Evolutionary conservation across 1,140 invertebrate species (phyloP).

Genomic region (Ceratina australensis): DNA sequence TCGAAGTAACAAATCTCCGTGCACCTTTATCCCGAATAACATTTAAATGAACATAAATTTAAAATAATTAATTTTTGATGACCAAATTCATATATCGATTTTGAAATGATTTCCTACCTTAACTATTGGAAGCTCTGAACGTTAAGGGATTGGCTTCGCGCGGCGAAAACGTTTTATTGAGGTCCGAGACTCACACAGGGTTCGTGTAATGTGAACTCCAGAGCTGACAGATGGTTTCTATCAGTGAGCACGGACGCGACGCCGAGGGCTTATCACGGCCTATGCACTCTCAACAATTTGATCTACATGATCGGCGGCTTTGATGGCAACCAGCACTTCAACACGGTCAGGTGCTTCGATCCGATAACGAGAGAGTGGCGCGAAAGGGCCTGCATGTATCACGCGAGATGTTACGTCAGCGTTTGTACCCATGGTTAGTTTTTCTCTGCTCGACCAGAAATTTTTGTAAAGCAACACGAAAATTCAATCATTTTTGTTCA

Average conservation of each 20-base stretch:
- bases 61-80: no score
- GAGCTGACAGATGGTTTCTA: slow-evolving; percentile 84
- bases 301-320: slow-evolving; percentile 90
- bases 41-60: no score
- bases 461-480: no score
- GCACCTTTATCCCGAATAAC: no score
- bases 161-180: background rate
- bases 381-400: slow-evolving; percentile 87
- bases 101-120: no score
- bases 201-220: slow-evolving; percentile 58
- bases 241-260: slow-evolving; percentile 82
- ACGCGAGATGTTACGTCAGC: slow-evolving; percentile 88
- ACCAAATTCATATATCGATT: no score
- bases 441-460: background rate
- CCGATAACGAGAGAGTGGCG: slow-evolving; percentile 83
- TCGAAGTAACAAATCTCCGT: no score
- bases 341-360: slow-evolving; percentile 85
- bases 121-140: background rate
- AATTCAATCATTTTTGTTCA: no score
- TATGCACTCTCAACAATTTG: slow-evolving; percentile 83
- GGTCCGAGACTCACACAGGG: slow-evolving; percentile 30
- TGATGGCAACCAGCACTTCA: slow-evolving; percentile 87
- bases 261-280: slow-evolving; percentile 87
- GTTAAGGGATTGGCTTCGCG: background rate
- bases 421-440: slow-evolving; percentile 83